phyloP scores from a whole-genome alignment of 2,113 vertebrate genomes.

The Cyanoderma ruficeps region DNA sequence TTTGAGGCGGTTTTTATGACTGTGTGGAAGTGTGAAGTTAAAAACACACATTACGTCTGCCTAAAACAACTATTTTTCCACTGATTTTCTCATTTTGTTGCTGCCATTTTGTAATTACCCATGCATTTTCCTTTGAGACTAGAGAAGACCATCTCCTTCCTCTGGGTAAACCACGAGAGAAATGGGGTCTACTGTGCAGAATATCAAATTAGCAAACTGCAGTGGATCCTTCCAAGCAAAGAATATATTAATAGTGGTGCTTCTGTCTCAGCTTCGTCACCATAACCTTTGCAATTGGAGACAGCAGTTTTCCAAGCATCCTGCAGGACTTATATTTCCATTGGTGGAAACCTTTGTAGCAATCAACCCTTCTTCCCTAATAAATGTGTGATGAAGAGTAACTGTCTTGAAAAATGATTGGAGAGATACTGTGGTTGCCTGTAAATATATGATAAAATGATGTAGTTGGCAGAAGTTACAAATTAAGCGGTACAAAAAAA shows the following conservation, averaged over 20 bases:
- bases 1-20: not conserved
- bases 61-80: not conserved
- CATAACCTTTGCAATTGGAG: not conserved
- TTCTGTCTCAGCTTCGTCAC: not conserved
- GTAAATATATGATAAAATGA: not conserved
- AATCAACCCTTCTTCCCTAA: not conserved
- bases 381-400: not conserved
- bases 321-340: not conserved
- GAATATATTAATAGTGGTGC: not conserved
- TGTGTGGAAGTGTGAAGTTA: not conserved
- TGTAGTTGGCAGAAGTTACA: not conserved
- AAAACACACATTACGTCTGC: not conserved
- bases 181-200: not conserved
- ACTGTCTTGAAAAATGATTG: not conserved
- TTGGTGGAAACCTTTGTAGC: not conserved
- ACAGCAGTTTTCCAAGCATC: not conserved
- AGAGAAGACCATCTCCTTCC: not conserved
- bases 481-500: not conserved
- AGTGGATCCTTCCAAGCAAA: not conserved
- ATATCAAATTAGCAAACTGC: not conserved
- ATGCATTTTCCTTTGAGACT: not conserved
- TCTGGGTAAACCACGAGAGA: not conserved
- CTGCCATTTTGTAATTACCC: not conserved
- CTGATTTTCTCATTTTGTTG: not conserved
- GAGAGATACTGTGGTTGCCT: not conserved